Percentiles rank a stretch among this genome's conserved stretches.
Conservation (phyloP, 2,888 invertebrate species). For the Aleiodes leptofemur region DNA sequence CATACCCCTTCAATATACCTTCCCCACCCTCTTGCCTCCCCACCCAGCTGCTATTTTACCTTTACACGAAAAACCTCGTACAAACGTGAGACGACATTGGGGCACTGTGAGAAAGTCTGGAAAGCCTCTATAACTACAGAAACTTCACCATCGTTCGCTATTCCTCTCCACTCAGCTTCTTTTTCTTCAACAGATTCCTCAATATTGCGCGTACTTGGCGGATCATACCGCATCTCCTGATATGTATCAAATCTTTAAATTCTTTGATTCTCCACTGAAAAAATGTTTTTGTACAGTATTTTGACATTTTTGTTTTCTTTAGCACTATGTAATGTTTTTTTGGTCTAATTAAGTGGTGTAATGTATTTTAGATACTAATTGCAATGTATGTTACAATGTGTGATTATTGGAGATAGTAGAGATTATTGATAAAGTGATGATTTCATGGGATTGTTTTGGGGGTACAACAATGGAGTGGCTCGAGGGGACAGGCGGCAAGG, state of each 20-base stretch:
- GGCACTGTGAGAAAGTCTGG: not conserved
- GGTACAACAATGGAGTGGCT: constrained; percentile 1
- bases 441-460: constrained; percentile 6
- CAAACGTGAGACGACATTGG: not conserved
- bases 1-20: not conserved
- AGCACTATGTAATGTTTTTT: not conserved
- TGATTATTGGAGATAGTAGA: constrained; percentile 9
- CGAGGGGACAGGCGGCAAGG: too few species aligned
- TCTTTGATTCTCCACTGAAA: not conserved
- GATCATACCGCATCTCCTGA: not conserved
- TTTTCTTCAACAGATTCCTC: constrained; percentile 18
- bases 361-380: not conserved
- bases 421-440: constrained; percentile 25
- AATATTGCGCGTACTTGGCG: too few species aligned
- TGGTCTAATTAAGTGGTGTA: not conserved
- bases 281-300: not conserved
- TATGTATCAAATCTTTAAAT: not conserved
- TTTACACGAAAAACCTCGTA: constrained; percentile 5
- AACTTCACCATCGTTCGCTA: constrained; percentile 2
- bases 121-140: not conserved
- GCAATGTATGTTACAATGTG: not conserved
- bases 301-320: not conserved
- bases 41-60: not conserved
- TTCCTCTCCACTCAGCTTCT: constrained; percentile 17
- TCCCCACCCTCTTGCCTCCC: not conserved